Conservation (phyloP, 2,888 invertebrate genomes). For the Gibbula magus region DNA sequence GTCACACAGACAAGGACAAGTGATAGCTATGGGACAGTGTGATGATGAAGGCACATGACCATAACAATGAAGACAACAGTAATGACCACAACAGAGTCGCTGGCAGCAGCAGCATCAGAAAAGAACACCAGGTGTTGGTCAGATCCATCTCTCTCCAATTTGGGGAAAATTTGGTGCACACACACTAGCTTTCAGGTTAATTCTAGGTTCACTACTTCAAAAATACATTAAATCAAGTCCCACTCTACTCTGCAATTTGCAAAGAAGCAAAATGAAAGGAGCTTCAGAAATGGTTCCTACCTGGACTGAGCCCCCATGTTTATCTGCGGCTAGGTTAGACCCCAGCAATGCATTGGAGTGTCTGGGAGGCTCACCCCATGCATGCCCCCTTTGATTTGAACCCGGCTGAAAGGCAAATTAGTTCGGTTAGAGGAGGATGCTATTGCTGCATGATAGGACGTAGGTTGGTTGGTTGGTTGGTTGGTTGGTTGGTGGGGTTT, state of each 20-base stretch:
- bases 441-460: background rate
- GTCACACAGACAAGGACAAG: too few relatives aligned
- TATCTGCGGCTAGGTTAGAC: constrained; percentile 85
- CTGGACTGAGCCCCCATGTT: constrained; percentile 96
- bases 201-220: background rate
- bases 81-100: background rate
- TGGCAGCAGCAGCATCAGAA: background rate
- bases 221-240: background rate
- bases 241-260: background rate
- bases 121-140: background rate
- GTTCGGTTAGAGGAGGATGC: constrained; percentile 40
- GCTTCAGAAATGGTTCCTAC: constrained; percentile 76
- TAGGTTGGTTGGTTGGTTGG: background rate
- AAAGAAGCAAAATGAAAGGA: constrained; percentile 4
- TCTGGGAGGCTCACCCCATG: constrained; percentile 70
- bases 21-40: too few relatives aligned
- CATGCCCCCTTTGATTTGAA: constrained; percentile 70
- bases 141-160: background rate
- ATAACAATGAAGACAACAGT: background rate
- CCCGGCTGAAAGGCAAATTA: constrained; percentile 67
- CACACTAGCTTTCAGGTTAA: background rate
- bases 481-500: background rate
- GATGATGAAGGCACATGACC: background rate
- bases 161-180: background rate
- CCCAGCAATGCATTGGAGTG: constrained; percentile 70